Conservation (phyloP, 2,888 invertebrate species). For the Quadroppia sp. region DNA sequence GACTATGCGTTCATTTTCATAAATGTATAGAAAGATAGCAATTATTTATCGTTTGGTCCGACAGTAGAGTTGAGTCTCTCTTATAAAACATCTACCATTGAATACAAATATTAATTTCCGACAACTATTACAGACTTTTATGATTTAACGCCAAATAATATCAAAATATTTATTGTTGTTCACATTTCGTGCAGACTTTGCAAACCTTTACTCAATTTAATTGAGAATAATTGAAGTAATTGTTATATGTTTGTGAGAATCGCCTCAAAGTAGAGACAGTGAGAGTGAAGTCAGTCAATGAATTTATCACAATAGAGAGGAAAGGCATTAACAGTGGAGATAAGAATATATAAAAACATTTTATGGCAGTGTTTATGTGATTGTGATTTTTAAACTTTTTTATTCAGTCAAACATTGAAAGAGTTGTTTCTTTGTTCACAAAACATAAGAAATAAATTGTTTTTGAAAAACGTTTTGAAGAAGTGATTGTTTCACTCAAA, state of each 20-base stretch:
- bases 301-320: conserved; percentile 1
- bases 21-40: conserved; percentile 1
- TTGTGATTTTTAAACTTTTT: not conserved
- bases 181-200: conserved; percentile 1
- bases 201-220: conserved; percentile 16
- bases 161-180: conserved; percentile 13
- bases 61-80: not conserved
- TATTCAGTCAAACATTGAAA: not conserved
- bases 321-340: not conserved
- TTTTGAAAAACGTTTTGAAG: conserved; percentile 10
- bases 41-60: not conserved
- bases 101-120: conserved; percentile 15
- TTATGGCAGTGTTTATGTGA: conserved; percentile 6
- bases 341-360: conserved; percentile 5
- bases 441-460: not conserved
- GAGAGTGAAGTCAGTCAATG: conserved; percentile 5
- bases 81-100: not conserved
- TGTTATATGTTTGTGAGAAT: conserved; percentile 3
- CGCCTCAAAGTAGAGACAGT: not conserved
- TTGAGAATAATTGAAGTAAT: conserved; percentile 25
- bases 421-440: conserved; percentile 10
- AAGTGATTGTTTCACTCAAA: conserved; percentile 14
- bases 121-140: conserved; percentile 9
- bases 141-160: conserved; percentile 11
- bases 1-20: not conserved